Base-by-base conservation (phyloP, 2,888 invertebrate species). In the Molanna angustata region DNA sequence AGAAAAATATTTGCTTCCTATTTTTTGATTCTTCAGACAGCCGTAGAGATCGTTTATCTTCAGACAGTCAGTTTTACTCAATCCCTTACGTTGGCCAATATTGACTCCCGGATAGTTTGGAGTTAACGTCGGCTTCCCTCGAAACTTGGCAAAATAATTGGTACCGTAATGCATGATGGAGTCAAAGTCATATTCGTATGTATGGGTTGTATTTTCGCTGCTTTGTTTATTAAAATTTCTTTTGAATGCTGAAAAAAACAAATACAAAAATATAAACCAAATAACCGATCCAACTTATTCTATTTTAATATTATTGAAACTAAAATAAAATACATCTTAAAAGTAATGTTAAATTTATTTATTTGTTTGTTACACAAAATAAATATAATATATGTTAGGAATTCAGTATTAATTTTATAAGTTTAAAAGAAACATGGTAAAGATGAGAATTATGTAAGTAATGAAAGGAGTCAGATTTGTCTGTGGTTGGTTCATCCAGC, bases 161-260 rank as follows among this genome's bases (percentile, higher is more conserved):
- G 74, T 73, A 2, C 85, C 85, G 61, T 90, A 90, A 66, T 90
- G 90, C 88, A 90, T 88, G 22, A 89, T 84, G 9, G 86, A 86
- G 58, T 84, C 82, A 65, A 84, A 89, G 66, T 89, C 89, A 63
- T 90, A 90, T 51, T 84, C 83, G 65, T 84, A 86, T 43, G 77
- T 73, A 63, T 83, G 82, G 4, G 83, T 81, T 4, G 84, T 84
- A 60, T 84, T 82, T 45, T 79, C 78, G 27, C 79, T 67, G 43
- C 83, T 80, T 58, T 84, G 80, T 45, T 84, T 80, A 57, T 82
- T 82, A 62, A 86, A 85, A 64, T 86, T 85, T 22, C 78, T 73
- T 46, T 76, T 69, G 62, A 79, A 84, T 51, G 75, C 82, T 71
- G 72, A 62, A 66, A 75, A n/a, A 63, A 54, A 3, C 7, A 19